Conservation (phyloP, 2,797 vertebrate genomes). For the Pangasius larnaudii region DNA sequence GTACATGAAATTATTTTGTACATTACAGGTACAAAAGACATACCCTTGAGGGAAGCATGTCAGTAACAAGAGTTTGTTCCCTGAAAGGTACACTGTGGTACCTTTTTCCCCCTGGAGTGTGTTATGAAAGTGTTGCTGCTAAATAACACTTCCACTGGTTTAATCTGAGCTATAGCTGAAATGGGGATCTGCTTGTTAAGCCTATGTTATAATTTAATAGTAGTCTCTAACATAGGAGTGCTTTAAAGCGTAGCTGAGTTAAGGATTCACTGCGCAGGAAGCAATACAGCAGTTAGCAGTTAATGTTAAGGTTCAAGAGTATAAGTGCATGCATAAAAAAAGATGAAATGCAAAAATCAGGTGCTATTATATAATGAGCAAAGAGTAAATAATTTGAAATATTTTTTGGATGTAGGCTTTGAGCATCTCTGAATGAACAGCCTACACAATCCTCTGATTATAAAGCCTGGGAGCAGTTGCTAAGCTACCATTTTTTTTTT, state of each 20-base stretch:
- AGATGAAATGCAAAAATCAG: conserved; percentile 13
- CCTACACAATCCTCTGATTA: conserved; percentile 65
- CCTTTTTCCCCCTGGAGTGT: not conserved
- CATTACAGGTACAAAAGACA: not conserved
- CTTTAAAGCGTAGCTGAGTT: conserved; percentile 11
- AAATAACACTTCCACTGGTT: conserved; percentile 4
- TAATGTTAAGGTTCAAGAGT: conserved; percentile 32
- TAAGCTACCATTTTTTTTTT: conserved; percentile 75
- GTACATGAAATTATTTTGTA: not conserved
- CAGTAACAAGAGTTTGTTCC: not conserved
- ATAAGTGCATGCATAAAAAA: not conserved
- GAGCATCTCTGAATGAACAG: conserved; percentile 65
- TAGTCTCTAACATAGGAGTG: not conserved
- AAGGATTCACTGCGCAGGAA: not conserved
- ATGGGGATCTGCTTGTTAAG: not conserved
- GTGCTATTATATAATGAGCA: conserved; percentile 30
- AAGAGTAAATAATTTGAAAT: conserved; percentile 41
- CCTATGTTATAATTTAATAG: conserved; percentile 3
- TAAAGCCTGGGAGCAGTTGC: conserved; percentile 75
- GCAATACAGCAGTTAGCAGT: not conserved
- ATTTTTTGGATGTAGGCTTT: conserved; percentile 51
- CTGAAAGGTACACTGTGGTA: not conserved
- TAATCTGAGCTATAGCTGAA: conserved; percentile 13
- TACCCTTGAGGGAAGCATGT: not conserved
- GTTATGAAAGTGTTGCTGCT: conserved; percentile 9